Evolutionary conservation across 2,113 vertebrate species (phyloP).

Genomic region (Sialia sialis): DNA sequence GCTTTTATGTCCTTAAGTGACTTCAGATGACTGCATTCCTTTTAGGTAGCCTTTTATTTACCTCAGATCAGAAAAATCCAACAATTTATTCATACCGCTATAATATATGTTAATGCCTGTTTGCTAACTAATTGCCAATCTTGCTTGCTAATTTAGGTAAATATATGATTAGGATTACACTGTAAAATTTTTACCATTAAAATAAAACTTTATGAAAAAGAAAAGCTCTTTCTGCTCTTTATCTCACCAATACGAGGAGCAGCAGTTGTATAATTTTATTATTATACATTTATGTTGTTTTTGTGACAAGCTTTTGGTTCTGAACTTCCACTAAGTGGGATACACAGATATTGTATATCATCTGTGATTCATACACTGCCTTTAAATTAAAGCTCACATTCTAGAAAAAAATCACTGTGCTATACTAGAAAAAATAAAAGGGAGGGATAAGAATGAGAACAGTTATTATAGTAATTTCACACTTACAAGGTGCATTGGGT

Average conservation of each 20-base stretch:
- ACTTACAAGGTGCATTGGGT: no score
- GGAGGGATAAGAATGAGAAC: fast-evolving
- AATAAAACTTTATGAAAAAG: not conserved
- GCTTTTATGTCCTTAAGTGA: not conserved
- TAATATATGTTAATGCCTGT: not conserved
- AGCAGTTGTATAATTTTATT: not conserved
- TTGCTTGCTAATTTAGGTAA: not conserved
- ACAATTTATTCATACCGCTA: not conserved
- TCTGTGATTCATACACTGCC: not conserved
- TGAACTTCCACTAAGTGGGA: not conserved
- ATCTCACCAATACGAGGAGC: not conserved
- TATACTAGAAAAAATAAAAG: not conserved
- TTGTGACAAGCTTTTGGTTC: not conserved
- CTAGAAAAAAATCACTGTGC: not conserved
- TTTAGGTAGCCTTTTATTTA: not conserved
- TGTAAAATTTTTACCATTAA: not conserved
- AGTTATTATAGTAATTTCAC: no score
- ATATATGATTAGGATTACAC: not conserved
- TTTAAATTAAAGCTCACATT: not conserved
- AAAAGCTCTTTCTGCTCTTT: not conserved
- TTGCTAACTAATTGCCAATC: not conserved
- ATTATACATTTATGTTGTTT: not conserved
- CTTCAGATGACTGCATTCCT: not conserved
- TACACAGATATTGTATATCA: not conserved
- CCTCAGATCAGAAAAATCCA: not conserved